Conservation (phyloP, 1,140 invertebrate species). For the Drosophila asahinai region DNA sequence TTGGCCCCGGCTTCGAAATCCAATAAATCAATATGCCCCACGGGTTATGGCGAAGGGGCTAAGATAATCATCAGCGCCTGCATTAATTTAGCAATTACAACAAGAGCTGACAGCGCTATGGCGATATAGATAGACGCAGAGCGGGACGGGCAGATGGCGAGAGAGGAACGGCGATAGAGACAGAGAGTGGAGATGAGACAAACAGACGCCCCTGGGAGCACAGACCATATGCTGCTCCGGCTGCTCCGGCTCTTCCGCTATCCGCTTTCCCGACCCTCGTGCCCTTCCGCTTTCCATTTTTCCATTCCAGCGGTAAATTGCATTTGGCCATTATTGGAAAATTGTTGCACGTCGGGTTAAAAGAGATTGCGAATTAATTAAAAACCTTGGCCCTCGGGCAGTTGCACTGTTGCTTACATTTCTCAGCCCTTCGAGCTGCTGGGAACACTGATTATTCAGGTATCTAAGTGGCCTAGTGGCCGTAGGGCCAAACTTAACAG, state of each 20-base stretch:
- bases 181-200: slow-evolving; percentile 36
- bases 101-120: slow-evolving; percentile 55
- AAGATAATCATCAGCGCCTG: slow-evolving; percentile 61
- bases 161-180: not conserved
- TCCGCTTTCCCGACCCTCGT: not conserved
- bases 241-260: slow-evolving; percentile 4
- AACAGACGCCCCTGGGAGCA: slow-evolving; percentile 55
- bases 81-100: slow-evolving; percentile 81
- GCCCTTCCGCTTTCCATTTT: slow-evolving; percentile 21
- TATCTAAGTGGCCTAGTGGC: slow-evolving; percentile 10
- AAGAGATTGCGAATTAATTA: slow-evolving; percentile 76
- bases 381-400: slow-evolving; percentile 40
- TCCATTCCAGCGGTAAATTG: slow-evolving; percentile 64
- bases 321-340: slow-evolving; percentile 77
- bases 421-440: slow-evolving; percentile 8
- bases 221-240: slow-evolving; percentile 36
- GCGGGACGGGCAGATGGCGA: slow-evolving; percentile 4
- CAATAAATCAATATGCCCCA: slow-evolving; percentile 52
- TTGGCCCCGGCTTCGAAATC: slow-evolving; percentile 35
- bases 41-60: slow-evolving; percentile 32
- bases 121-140: slow-evolving; percentile 23
- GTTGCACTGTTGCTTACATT: slow-evolving; percentile 19
- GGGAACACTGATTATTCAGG: not conserved
- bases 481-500: slow-evolving; percentile 16
- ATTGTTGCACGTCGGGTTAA: slow-evolving; percentile 53